A percentile compares a stretch with the other conserved stretches of the same genome.
Evolutionary conservation across 2,113 vertebrate species (phyloP).

Genomic region (Strix aluco): DNA sequence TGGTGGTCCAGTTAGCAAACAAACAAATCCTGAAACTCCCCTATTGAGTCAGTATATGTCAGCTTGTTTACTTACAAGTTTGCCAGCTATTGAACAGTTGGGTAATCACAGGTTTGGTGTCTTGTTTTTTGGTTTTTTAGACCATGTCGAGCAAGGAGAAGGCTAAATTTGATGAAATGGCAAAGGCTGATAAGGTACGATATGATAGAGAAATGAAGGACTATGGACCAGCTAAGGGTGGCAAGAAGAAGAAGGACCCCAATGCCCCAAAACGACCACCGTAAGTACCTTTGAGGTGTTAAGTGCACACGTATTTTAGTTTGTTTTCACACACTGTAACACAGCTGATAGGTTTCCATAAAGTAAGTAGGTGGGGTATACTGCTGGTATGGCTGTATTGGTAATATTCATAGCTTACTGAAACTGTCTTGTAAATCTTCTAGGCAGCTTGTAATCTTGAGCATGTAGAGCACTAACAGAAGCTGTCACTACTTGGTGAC

Average conservation of each 20-base stretch:
- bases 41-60: not conserved
- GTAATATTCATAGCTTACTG: not conserved
- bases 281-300: slow-evolving; percentile 69
- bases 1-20: slow-evolving; percentile 26
- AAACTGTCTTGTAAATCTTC: not conserved
- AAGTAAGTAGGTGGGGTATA: not conserved
- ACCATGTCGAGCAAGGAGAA: slow-evolving; percentile 89
- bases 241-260: slow-evolving; percentile 89
- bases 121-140: slow-evolving; percentile 56
- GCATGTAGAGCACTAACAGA: not conserved
- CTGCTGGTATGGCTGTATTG: not conserved
- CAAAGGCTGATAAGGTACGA: slow-evolving; percentile 87
- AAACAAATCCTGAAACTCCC: slow-evolving; percentile 20
- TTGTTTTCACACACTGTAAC: not conserved
- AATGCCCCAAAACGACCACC: slow-evolving; percentile 88
- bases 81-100: slow-evolving; percentile 8
- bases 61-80: slow-evolving; percentile 40
- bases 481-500: not conserved
- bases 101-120: not conserved
- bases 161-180: slow-evolving; percentile 88
- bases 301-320: not conserved
- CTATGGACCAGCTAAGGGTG: slow-evolving; percentile 84
- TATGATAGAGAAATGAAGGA: slow-evolving; percentile 91
- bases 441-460: not conserved
- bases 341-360: not conserved